These are phyloP conservation scores for Martes martes DNA, from an alignment of 2,113 vertebrate genomes.

Conservation along the genomic window DNA sequence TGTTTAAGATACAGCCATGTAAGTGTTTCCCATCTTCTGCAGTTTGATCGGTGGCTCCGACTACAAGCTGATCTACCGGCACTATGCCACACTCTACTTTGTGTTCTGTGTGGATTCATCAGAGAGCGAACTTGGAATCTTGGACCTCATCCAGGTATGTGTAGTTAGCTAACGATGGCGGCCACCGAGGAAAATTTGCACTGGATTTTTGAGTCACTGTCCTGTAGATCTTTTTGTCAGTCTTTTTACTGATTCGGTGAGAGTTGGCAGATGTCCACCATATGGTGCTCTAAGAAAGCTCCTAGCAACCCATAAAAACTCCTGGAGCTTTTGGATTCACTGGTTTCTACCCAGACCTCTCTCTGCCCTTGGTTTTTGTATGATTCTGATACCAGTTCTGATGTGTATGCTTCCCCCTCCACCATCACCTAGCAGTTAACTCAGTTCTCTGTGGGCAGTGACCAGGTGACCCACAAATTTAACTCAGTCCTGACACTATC, in stretches of 20 bases:
- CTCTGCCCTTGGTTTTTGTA: neutral
- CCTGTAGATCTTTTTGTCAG: neutral
- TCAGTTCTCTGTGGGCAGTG: neutral
- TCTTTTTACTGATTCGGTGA: neutral
- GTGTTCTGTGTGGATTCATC: conserved; percentile 96
- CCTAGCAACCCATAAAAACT: neutral
- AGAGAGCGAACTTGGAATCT: conserved; percentile 94
- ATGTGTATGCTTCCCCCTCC: neutral
- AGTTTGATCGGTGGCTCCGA: conserved; percentile 94
- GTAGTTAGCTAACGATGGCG: neutral
- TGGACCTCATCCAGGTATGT: conserved; percentile 95
- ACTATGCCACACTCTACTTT: conserved; percentile 94
- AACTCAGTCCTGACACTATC: neutral
- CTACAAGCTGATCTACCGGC: conserved; percentile 94
- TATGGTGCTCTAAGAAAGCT: conserved; percentile 45
- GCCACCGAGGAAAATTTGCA: neutral
- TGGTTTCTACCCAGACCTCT: neutral
- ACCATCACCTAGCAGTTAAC: neutral
- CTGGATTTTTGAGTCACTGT: neutral
- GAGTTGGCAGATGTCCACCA: conserved; percentile 43
- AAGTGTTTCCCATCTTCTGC: conserved; percentile 48
- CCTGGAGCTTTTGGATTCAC: neutral
- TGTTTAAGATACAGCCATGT: neutral
- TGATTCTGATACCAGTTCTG: neutral
- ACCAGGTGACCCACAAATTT: neutral